These are phyloP conservation scores for Ciona savignyi DNA, from an alignment of 23 tunicate species.

Conservation along the genomic window DNA sequence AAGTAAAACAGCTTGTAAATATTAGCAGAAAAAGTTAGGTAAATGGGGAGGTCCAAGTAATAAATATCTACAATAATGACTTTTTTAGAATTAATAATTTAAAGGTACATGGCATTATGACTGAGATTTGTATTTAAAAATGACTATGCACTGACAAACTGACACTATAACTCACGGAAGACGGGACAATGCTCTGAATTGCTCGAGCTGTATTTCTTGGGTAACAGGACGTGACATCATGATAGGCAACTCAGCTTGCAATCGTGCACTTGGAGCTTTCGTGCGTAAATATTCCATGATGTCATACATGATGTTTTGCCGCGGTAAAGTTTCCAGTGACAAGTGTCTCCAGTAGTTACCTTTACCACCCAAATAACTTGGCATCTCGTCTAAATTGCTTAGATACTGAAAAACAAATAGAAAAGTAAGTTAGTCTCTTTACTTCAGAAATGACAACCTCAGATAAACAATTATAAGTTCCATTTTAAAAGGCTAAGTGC, in stretches of 20 bases:
- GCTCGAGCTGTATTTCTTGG: slow-evolving; percentile 74
- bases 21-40: too few relatives aligned
- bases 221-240: slow-evolving; percentile 84
- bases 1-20: too few relatives aligned
- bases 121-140: too few relatives aligned
- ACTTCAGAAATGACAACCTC: too few relatives aligned
- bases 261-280: slow-evolving; percentile 60
- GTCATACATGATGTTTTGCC: slow-evolving; percentile 88
- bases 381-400: slow-evolving; percentile 87
- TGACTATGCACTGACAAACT: too few relatives aligned
- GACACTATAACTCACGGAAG: slow-evolving; percentile 39
- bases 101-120: too few relatives aligned
- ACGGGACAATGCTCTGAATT: slow-evolving; percentile 59
- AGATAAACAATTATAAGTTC: too few relatives aligned
- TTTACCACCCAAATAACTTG: slow-evolving; percentile 84
- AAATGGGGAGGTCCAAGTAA: too few relatives aligned
- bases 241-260: slow-evolving; percentile 67
- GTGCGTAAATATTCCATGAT: slow-evolving; percentile 77
- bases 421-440: too few relatives aligned
- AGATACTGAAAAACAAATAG: slow-evolving; percentile 70
- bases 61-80: too few relatives aligned
- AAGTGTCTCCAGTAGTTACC: slow-evolving; percentile 91
- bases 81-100: too few relatives aligned
- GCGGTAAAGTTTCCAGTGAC: slow-evolving; percentile 72
- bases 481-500: too few relatives aligned